Evolutionary conservation across 2,797 vertebrate genomes (phyloP).

Genomic region (Synaphobranchus kaupii): DNA sequence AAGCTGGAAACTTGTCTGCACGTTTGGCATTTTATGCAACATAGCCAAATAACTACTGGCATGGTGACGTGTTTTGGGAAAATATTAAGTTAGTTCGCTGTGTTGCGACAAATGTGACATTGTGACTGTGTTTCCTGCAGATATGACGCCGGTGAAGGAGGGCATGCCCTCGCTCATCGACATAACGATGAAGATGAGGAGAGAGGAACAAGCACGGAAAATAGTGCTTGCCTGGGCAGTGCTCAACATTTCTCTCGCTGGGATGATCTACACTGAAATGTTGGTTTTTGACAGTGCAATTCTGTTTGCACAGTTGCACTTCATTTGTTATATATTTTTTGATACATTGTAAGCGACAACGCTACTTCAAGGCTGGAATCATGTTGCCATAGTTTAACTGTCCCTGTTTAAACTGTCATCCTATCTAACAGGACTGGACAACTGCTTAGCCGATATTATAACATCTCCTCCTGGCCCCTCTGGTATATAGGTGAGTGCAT

Average conservation of each 20-base stretch:
- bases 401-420: not conserved
- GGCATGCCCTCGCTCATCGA: constrained; percentile 81
- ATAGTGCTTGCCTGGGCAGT: constrained; percentile 90
- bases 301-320: not conserved
- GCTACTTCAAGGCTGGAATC: not conserved
- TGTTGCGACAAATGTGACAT: too few relatives aligned
- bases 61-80: not conserved
- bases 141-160: constrained; percentile 72
- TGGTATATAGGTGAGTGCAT: constrained; percentile 93
- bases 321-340: not conserved
- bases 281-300: constrained; percentile 50
- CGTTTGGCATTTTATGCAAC: not conserved
- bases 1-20: not conserved
- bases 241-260: constrained; percentile 88
- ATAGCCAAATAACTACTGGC: not conserved
- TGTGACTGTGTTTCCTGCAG: constrained; percentile 14
- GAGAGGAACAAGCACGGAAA: constrained; percentile 86
- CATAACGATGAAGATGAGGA: constrained; percentile 85
- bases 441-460: constrained; percentile 85
- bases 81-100: not conserved
- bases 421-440: constrained; percentile 83
- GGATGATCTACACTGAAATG: constrained; percentile 98
- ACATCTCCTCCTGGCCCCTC: constrained; percentile 89
- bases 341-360: not conserved
- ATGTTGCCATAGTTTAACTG: not conserved